Base-by-base conservation (phyloP, 2,888 invertebrate genomes). In the Actias luna region DNA sequence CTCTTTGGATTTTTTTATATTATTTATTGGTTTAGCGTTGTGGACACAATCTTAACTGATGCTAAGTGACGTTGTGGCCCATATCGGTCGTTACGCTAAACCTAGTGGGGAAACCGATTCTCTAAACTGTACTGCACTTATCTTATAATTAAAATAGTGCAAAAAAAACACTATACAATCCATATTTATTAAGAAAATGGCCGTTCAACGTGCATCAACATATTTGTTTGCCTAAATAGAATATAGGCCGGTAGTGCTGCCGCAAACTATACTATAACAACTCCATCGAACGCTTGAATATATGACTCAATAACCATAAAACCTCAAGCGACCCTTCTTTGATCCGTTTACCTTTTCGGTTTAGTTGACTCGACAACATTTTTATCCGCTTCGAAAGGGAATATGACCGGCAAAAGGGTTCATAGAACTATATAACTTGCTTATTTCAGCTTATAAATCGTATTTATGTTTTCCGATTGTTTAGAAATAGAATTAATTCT, bases 291-390 rank as follows among this genome's bases (percentile, higher is more conserved):
- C 55, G 55, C 7, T 55, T 7, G 29, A 55, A 55, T 29, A 55
- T 55, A 55, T 55, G n/a, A 29, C 29, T 29, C 55, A 27, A 55
- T 55, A 29, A 55, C 29, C 29, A 55, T 55, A 55, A 55, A 55
- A 29, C 7, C 55, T 55, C 29, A 8, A 16, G 55, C 29, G 29
- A 55, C 27, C 55, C 55, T 55, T 25, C 16, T 27, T 10, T 55
- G 55, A 55, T 55, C 55, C 55, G 55, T 55, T 55, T 55, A 55
- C 55, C 55, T 55, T 55, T 55, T 55, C n/a, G 29, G 29, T 55
- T 55, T 55, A 55, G 55, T 55, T 55, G 55, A 55, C 16, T 55
- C 55, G 4, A 14, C 55, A n/a, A 55, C 27, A 55, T 55, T 55
- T 29, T 55, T 55, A n/a, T 16, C 29, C 29, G 16, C n/a, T 55